phyloP scores from a whole-genome alignment of 2,888 invertebrate genomes.

The Loripinus fragilis region DNA sequence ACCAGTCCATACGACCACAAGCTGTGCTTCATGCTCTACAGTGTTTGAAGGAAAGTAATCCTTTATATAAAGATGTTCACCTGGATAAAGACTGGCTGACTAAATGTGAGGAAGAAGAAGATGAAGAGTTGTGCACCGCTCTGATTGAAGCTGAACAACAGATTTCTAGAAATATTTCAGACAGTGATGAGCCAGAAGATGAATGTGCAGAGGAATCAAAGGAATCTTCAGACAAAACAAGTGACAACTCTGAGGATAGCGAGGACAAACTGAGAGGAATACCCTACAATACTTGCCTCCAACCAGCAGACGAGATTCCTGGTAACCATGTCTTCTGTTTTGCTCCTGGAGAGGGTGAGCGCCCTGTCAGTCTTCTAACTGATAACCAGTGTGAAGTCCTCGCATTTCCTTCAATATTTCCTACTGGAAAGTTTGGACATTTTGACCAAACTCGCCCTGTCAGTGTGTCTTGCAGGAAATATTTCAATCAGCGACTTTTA shows the following conservation, averaged over 20 bases:
- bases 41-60: background rate
- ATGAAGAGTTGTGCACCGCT: background rate
- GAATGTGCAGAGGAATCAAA: too few relatives aligned
- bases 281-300: too few relatives aligned
- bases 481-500: constrained; percentile 15
- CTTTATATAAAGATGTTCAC: background rate
- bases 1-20: background rate
- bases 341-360: too few relatives aligned
- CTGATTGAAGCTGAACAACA: background rate
- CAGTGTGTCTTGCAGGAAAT: background rate
- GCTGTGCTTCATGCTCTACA: background rate
- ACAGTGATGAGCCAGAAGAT: too few relatives aligned
- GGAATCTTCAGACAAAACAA: background rate
- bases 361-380: too few relatives aligned
- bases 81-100: background rate
- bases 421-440: too few relatives aligned
- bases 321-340: background rate
- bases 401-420: too few relatives aligned
- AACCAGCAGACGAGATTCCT: background rate
- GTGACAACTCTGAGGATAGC: background rate
- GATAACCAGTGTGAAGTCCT: too few relatives aligned
- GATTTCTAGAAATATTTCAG: background rate
- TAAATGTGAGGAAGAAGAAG: background rate
- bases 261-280: background rate
- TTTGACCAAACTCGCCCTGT: too few relatives aligned